Percentiles rank a stretch among this genome's conserved stretches.
These are phyloP conservation scores for Tortrix viridana DNA, from an alignment of 2,888 invertebrate species.

Conservation along the genomic window DNA sequence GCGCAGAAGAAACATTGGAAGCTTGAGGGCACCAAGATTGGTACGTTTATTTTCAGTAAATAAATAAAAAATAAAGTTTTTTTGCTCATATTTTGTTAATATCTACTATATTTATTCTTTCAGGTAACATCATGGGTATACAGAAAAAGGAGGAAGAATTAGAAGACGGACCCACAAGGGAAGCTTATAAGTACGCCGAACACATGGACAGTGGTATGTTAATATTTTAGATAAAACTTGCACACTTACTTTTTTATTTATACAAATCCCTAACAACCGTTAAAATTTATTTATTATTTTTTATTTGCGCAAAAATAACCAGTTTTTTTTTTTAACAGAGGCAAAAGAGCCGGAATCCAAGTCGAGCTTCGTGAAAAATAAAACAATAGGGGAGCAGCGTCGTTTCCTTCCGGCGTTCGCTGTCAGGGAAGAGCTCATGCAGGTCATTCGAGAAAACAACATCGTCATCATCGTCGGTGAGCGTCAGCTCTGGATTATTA, in stretches of 20 bases:
- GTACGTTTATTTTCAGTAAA: slow-evolving; percentile 57
- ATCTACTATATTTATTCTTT: slow-evolving; percentile 49
- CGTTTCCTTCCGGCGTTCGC: slow-evolving; percentile 98
- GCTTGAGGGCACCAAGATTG: slow-evolving; percentile 96
- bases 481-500: too few relatives aligned
- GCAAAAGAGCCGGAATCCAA: slow-evolving; percentile 79
- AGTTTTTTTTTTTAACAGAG: slow-evolving; percentile 73
- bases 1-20: slow-evolving; percentile 99
- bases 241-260: too few relatives aligned
- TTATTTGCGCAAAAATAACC: too few relatives aligned
- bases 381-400: slow-evolving; percentile 93
- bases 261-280: too few relatives aligned
- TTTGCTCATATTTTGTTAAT: not conserved
- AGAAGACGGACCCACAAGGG: slow-evolving; percentile 93
- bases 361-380: slow-evolving; percentile 93
- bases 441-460: slow-evolving; percentile 95
- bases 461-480: slow-evolving; percentile 96
- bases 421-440: slow-evolving; percentile 95
- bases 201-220: slow-evolving; percentile 90
- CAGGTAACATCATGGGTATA: slow-evolving; percentile 97
- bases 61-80: not conserved
- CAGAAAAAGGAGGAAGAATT: slow-evolving; percentile 91
- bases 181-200: slow-evolving; percentile 98
- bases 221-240: not conserved
- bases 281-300: too few relatives aligned